Conservation (phyloP, 2,113 vertebrate genomes). For the Pyxicephalus adspersus region DNA sequence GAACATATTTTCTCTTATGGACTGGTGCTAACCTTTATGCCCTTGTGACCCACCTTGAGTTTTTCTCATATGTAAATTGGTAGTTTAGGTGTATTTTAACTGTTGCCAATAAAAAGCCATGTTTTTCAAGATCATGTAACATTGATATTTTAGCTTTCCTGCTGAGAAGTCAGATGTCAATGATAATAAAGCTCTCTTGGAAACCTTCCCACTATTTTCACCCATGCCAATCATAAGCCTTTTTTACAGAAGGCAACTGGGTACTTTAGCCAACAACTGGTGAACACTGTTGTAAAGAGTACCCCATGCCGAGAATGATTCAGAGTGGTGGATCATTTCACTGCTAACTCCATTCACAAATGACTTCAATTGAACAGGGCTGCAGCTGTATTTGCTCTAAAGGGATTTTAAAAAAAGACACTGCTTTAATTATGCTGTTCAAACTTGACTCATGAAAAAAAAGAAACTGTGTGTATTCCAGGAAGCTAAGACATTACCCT, state of each 20-base stretch:
- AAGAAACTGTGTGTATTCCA: slow-evolving; percentile 38
- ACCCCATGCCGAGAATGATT: slow-evolving; percentile 53
- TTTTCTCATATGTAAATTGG: too few species aligned
- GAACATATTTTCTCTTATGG: too few species aligned
- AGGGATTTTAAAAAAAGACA: slow-evolving; percentile 49
- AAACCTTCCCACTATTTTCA: slow-evolving; percentile 30
- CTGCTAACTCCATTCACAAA: slow-evolving; percentile 49
- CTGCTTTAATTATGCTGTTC: slow-evolving; percentile 39
- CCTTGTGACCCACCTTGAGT: too few species aligned
- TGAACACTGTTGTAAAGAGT: slow-evolving; percentile 23
- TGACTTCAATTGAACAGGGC: slow-evolving; percentile 44
- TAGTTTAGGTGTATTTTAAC: too few species aligned
- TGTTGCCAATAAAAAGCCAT: too few species aligned
- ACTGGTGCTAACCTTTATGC: too few species aligned
- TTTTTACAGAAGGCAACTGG: slow-evolving; percentile 35
- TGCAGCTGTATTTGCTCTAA: slow-evolving; percentile 57
- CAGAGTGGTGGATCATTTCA: slow-evolving; percentile 42
- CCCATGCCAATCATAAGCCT: slow-evolving; percentile 8
- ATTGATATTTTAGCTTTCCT: too few species aligned
- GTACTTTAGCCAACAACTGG: slow-evolving; percentile 36
- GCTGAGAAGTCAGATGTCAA: not conserved
- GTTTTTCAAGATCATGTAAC: too few species aligned
- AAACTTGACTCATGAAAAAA: slow-evolving; percentile 53
- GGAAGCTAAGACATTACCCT: slow-evolving; percentile 47
- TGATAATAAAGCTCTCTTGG: not conserved